Conservation (phyloP, 2,113 vertebrate genomes). For the Myrmophylax atrothorax region DNA sequence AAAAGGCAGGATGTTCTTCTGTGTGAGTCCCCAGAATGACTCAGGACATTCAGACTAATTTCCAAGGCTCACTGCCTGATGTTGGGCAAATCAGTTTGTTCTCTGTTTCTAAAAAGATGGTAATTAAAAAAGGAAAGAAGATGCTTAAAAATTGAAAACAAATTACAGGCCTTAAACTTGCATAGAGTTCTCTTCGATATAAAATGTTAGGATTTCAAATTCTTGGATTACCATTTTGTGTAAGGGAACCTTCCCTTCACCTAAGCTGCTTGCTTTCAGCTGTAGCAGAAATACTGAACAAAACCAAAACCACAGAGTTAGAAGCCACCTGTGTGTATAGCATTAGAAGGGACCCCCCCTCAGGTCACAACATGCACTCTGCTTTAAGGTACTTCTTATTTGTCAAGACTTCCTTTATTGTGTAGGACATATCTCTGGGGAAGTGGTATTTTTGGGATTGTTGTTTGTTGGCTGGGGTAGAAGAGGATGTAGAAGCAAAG, state of each 20-base stretch:
- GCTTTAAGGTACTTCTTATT: not conserved
- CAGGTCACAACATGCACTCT: not conserved
- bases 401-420: not conserved
- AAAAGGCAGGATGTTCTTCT: slow-evolving; percentile 5
- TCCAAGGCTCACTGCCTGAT: not conserved
- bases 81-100: not conserved
- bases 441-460: not conserved
- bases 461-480: not conserved
- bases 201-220: not conserved
- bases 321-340: not conserved
- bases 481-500: not conserved
- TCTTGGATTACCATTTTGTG: not conserved
- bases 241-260: not conserved
- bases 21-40: not conserved
- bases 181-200: not conserved
- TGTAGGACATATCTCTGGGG: not conserved
- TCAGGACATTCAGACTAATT: not conserved
- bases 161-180: not conserved
- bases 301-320: not conserved
- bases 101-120: not conserved
- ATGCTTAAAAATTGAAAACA: not conserved
- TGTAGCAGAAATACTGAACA: not conserved
- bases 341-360: not conserved
- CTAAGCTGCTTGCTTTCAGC: not conserved
- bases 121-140: not conserved